These are phyloP conservation scores for Autographa gamma DNA, from an alignment of 2,888 invertebrate genomes.

Conservation along the genomic window DNA sequence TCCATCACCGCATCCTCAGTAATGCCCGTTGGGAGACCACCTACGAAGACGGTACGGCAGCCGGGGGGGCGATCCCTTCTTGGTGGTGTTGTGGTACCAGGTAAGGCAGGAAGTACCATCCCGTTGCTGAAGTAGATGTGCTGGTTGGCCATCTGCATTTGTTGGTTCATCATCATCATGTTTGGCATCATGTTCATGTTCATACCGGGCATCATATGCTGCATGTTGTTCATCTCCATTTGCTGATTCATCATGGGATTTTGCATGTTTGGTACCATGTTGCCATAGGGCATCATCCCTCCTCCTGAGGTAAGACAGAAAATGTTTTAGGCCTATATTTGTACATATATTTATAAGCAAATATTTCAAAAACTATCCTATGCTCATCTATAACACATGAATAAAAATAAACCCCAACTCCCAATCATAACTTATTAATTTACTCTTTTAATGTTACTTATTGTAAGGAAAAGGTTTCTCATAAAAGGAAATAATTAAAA, in stretches of 20 bases:
- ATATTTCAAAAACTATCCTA: too few species aligned
- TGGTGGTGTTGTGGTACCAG: slow-evolving; percentile 93
- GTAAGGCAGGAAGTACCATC: slow-evolving; percentile 95
- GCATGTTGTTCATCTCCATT: slow-evolving; percentile 62
- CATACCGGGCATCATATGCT: slow-evolving; percentile 60
- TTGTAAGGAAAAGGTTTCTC: too few species aligned
- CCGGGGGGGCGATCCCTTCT: slow-evolving; percentile 96
- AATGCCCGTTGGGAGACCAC: slow-evolving; percentile 96
- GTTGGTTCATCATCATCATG: slow-evolving; percentile 83
- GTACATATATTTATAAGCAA: too few species aligned
- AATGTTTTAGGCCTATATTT: too few species aligned
- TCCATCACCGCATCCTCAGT: slow-evolving; percentile 95
- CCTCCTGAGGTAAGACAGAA: slow-evolving; percentile 48
- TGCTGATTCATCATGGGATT: slow-evolving; percentile 61
- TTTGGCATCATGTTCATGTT: slow-evolving; percentile 64
- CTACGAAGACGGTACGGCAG: slow-evolving; percentile 97
- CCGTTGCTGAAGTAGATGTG: slow-evolving; percentile 91
- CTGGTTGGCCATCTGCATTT: slow-evolving; percentile 66
- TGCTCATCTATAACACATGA: too few species aligned
- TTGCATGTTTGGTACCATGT: slow-evolving; percentile 56
- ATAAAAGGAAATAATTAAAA: too few species aligned
- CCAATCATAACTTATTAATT: too few species aligned
- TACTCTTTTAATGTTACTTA: too few species aligned
- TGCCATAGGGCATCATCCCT: slow-evolving; percentile 65
- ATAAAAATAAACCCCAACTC: too few species aligned